Evolutionary conservation across 2,113 vertebrate genomes (phyloP).

Genomic region (Chamaea fasciata): DNA sequence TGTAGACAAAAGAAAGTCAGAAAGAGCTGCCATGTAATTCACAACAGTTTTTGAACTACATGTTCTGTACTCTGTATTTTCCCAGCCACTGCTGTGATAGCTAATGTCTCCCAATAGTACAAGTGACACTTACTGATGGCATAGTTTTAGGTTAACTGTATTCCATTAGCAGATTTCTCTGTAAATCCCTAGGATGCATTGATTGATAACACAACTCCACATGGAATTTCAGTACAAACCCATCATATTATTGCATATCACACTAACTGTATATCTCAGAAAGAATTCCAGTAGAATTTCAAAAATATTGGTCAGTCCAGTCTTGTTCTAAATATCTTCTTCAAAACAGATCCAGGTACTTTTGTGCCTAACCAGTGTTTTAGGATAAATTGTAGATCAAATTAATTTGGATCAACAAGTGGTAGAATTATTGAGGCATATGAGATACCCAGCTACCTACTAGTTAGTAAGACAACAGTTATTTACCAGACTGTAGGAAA

Average conservation of each 20-base stretch:
- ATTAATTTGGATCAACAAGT: not conserved
- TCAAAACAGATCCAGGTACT: not conserved
- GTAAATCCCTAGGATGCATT: constrained; percentile 19
- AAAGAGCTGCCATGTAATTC: constrained; percentile 12
- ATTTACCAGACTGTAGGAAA: not conserved
- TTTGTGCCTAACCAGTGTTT: not conserved
- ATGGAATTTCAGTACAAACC: constrained; percentile 29
- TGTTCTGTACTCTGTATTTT: not conserved
- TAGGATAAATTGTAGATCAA: not conserved
- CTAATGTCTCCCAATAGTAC: constrained; percentile 36
- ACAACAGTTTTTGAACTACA: constrained; percentile 29
- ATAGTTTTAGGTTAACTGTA: constrained; percentile 47
- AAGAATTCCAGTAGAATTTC: not conserved
- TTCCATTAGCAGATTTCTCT: constrained; percentile 52
- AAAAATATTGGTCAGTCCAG: not conserved
- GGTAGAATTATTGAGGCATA: not conserved
- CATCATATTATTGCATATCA: not conserved
- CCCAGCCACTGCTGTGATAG: constrained; percentile 40
- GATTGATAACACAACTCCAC: constrained; percentile 19
- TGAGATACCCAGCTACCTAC: not conserved
- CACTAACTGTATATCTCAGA: not conserved
- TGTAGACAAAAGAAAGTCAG: constrained; percentile 6
- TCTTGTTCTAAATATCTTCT: not conserved
- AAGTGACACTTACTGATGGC: constrained; percentile 52
- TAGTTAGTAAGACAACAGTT: not conserved